Percentiles rank a stretch among this genome's conserved stretches.
phyloP scores from a whole-genome alignment of 2,888 invertebrate genomes.

The Mesorhabditis belari region DNA sequence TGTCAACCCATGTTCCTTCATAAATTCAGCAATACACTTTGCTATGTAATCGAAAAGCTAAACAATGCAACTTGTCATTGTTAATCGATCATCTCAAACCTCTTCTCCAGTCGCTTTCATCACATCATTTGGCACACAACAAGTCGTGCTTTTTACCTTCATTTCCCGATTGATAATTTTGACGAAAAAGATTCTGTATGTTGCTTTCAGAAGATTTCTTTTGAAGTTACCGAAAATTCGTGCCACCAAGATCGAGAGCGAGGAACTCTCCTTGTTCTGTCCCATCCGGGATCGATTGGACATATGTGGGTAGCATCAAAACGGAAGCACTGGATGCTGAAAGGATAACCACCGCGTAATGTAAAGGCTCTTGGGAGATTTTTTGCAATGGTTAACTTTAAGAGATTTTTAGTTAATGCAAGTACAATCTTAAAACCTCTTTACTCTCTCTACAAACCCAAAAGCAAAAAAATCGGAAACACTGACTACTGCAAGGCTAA shows the following conservation, averaged over 20 bases:
- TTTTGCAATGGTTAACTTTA: too few species aligned
- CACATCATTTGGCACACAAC: conserved; percentile 84
- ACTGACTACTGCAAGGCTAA: too few species aligned
- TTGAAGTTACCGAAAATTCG: conserved; percentile 82
- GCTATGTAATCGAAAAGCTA: conserved; percentile 60
- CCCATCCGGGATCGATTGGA: conserved; percentile 50
- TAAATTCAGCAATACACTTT: conserved; percentile 57
- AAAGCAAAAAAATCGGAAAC: too few species aligned
- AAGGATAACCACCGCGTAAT: too few species aligned
- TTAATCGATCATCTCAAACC: conserved; percentile 52
- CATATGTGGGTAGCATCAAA: conserved; percentile 52
- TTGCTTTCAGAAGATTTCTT: not conserved
- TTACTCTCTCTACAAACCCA: too few species aligned
- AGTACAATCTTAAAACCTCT: too few species aligned
- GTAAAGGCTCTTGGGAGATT: too few species aligned
- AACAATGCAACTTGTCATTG: conserved; percentile 7
- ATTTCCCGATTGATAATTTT: conserved; percentile 61
- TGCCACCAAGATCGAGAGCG: conserved; percentile 92
- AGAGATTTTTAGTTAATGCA: too few species aligned
- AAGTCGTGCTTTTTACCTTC: conserved; percentile 94
- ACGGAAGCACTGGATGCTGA: conserved; percentile 43
- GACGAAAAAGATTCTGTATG: conserved; percentile 73
- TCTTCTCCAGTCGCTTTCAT: conserved; percentile 81
- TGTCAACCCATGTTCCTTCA: conserved; percentile 53
- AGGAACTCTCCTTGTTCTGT: conserved; percentile 74